A percentile compares a stretch with the other conserved stretches of the same genome.
phyloP scores from a whole-genome alignment of 2,797 vertebrate species.

The Phoeniculus purpureus region DNA sequence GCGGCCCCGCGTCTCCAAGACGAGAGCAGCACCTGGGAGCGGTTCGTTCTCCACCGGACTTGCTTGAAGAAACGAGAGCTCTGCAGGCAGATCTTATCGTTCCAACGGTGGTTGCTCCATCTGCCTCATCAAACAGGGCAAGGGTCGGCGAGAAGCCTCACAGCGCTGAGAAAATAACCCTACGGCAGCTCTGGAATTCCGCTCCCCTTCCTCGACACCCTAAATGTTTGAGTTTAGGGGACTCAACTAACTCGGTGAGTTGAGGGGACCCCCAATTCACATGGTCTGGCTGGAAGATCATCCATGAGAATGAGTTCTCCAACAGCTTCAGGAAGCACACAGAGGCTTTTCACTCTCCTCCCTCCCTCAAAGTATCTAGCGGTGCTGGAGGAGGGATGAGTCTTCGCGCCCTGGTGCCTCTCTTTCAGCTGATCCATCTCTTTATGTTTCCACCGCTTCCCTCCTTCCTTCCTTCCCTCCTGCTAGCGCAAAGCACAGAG shows the following conservation, averaged over 20 bases:
- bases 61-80: neutral
- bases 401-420: rapidly evolving
- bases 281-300: neutral
- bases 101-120: neutral
- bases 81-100: constrained; percentile 9
- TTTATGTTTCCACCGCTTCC: neutral
- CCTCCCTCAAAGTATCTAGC: neutral
- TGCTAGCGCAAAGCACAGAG: constrained; percentile 17
- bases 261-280: neutral
- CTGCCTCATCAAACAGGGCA: constrained; percentile 12
- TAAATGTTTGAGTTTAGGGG: neutral
- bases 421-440: neutral
- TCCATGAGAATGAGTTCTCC: neutral
- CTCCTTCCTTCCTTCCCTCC: neutral
- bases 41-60: constrained; percentile 5
- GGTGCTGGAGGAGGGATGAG: neutral
- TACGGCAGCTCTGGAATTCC: neutral
- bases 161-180: neutral
- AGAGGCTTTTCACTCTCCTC: neutral
- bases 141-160: neutral
- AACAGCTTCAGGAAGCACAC: neutral
- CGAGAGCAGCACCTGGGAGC: constrained; percentile 4
- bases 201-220: neutral
- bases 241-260: neutral
- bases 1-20: neutral